These are phyloP conservation scores for Zelleria hepariella DNA, from an alignment of 2,888 invertebrate genomes.

Conservation along the genomic window DNA sequence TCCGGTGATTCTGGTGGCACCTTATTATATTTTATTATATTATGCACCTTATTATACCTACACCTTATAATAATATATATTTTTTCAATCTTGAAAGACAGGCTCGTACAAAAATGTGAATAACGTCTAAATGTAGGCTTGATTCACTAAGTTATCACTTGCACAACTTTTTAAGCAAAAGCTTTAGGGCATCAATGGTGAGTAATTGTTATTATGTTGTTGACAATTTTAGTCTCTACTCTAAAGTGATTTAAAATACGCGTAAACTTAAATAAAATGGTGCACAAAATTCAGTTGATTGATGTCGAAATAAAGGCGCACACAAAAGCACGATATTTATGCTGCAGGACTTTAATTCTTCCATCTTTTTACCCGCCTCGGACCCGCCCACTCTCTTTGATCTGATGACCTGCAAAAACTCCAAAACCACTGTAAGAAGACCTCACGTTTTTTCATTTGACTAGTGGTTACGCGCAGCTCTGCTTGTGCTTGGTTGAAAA, in stretches of 20 bases:
- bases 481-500: background rate
- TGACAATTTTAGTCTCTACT: background rate
- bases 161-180: background rate
- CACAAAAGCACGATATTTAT: constrained; percentile 24
- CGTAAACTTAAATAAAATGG: background rate
- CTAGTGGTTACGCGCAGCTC: background rate
- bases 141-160: background rate
- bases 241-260: background rate
- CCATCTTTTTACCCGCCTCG: constrained; percentile 33
- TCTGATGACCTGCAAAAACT: constrained; percentile 37
- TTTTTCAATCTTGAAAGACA: background rate
- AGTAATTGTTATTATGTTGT: background rate
- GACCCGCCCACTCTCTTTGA: constrained; percentile 49
- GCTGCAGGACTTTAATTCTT: constrained; percentile 43
- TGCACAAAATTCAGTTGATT: constrained; percentile 15
- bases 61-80: too few relatives aligned
- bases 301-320: constrained; percentile 19
- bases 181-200: background rate
- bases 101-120: background rate
- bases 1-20: too few relatives aligned
- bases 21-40: too few relatives aligned
- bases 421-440: constrained; percentile 16
- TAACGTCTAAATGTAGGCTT: background rate
- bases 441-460: background rate
- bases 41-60: too few relatives aligned